phyloP scores from a whole-genome alignment of 2,888 invertebrate genomes.

The Agriopis aurantiaria region DNA sequence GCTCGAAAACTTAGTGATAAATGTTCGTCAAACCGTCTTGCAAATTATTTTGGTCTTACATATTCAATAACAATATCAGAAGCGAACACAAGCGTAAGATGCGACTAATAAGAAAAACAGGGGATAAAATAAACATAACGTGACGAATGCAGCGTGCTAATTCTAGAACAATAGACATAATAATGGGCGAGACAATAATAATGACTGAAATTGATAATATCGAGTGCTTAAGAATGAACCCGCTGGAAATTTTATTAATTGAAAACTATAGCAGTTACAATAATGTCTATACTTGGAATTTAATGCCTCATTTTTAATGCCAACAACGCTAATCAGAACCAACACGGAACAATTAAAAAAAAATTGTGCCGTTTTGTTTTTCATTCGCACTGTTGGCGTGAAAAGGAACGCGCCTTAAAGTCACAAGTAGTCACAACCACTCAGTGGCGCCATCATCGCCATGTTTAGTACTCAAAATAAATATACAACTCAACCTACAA shows the following conservation, averaged over 20 bases:
- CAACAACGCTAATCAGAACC: background rate
- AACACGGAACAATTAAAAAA: too few relatives aligned
- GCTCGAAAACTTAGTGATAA: too few relatives aligned
- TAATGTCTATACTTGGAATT: background rate
- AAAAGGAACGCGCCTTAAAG: too few relatives aligned
- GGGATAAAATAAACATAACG: background rate
- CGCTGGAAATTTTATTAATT: background rate
- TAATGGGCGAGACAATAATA: too few relatives aligned
- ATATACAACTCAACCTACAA: slow-evolving; percentile 36
- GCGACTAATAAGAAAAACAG: slow-evolving; percentile 33
- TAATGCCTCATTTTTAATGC: too few relatives aligned
- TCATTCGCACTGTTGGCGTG: too few relatives aligned
- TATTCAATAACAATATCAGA: slow-evolving; percentile 47
- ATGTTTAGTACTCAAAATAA: too few relatives aligned
- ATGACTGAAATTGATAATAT: background rate
- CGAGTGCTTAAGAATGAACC: background rate
- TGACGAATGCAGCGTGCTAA: slow-evolving; percentile 1
- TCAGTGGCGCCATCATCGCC: too few relatives aligned
- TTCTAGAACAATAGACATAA: background rate
- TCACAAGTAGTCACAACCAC: too few relatives aligned
- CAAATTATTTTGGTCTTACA: slow-evolving; percentile 1
- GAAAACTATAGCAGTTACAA: background rate
- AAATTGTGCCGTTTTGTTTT: too few relatives aligned
- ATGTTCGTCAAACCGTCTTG: background rate
- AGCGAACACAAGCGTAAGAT: slow-evolving; percentile 65